Conservation (phyloP, 2,888 invertebrate genomes). For the Agrotis segetum region DNA sequence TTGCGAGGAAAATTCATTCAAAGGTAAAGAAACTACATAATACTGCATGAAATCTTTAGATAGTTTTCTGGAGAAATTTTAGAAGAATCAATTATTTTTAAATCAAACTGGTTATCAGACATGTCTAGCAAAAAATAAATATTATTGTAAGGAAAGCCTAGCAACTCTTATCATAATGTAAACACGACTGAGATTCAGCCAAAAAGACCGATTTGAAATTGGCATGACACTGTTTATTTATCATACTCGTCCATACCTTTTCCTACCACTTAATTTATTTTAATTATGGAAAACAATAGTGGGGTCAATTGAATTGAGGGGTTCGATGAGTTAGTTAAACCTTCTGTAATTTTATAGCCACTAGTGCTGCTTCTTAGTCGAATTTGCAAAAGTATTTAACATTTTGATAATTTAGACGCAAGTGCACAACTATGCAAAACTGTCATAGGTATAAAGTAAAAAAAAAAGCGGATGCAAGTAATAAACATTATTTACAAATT, state of each 20-base stretch:
- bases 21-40: not conserved
- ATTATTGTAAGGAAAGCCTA: constrained; percentile 26
- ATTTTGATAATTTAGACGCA: too few relatives aligned
- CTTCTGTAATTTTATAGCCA: too few relatives aligned
- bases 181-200: not conserved
- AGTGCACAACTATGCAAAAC: not conserved
- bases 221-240: not conserved
- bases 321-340: too few relatives aligned
- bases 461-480: constrained; percentile 13
- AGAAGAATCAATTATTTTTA: too few relatives aligned
- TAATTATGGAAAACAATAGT: too few relatives aligned
- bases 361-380: too few relatives aligned
- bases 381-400: too few relatives aligned
- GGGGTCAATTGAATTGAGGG: too few relatives aligned
- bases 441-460: not conserved
- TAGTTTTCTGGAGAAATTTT: too few relatives aligned
- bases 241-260: too few relatives aligned
- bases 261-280: too few relatives aligned
- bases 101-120: constrained; percentile 1
- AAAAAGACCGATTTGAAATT: not conserved
- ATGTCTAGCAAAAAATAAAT: not conserved
- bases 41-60: not conserved
- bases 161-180: constrained; percentile 21
- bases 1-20: not conserved
- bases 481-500: not conserved